Conservation (phyloP, 2,797 vertebrate species). For the Agapornis canus region DNA sequence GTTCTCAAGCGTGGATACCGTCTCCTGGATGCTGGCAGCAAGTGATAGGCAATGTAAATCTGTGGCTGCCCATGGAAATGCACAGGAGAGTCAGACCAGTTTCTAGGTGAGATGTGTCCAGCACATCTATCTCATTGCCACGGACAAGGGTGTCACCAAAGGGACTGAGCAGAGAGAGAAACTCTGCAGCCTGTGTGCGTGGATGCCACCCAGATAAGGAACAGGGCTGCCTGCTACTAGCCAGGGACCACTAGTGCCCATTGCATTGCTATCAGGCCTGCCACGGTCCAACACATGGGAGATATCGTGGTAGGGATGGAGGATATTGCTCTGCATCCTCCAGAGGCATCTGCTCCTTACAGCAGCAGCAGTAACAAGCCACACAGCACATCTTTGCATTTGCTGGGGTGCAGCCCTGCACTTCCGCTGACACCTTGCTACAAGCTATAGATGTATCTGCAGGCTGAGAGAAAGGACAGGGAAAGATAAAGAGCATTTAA, state of each 20-base stretch:
- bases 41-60: accelerated
- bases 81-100: accelerated
- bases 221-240: background rate
- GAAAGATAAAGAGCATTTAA: background rate
- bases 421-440: background rate
- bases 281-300: accelerated
- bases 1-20: background rate
- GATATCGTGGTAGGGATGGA: accelerated
- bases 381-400: background rate
- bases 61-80: accelerated
- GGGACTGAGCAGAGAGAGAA: accelerated
- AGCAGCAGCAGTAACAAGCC: accelerated
- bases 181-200: background rate
- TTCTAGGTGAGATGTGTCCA: background rate
- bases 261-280: background rate
- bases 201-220: background rate
- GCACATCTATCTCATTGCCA: background rate
- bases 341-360: background rate
- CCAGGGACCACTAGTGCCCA: accelerated
- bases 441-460: accelerated
- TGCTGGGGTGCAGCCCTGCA: background rate
- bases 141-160: background rate
- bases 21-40: background rate
- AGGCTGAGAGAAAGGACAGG: background rate
- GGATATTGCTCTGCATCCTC: background rate